A percentile compares a stretch with the other conserved stretches of the same genome.
phyloP scores from a whole-genome alignment of 2,113 vertebrate genomes.

The Heterotis niloticus region DNA sequence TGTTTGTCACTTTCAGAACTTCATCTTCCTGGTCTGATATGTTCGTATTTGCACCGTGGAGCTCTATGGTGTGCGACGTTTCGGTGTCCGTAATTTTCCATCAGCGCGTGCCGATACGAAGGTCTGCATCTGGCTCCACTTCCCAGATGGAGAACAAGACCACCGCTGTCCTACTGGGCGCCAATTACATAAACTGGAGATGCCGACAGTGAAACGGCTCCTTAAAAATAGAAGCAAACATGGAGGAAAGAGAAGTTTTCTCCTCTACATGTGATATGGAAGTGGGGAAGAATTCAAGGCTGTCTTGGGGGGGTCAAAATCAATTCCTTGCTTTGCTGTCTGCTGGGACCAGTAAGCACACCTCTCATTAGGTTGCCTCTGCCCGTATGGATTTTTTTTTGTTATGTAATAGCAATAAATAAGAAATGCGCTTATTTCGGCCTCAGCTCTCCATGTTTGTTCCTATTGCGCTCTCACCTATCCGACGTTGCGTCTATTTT shows the following conservation, averaged over 20 bases:
- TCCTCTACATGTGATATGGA: background rate
- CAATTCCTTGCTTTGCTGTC: slow-evolving; percentile 4
- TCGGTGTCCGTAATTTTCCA: background rate
- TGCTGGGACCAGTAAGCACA: background rate
- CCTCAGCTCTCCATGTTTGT: background rate
- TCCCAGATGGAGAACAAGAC: background rate
- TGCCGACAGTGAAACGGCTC: background rate
- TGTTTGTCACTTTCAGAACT: background rate
- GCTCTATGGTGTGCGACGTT: too few species aligned
- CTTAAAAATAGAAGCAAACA: background rate
- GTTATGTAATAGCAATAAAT: slow-evolving; percentile 16
- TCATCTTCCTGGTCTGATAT: background rate
- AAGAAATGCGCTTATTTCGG: slow-evolving; percentile 6
- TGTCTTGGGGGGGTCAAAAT: slow-evolving; percentile 3
- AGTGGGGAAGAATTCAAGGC: background rate
- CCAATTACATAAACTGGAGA: background rate
- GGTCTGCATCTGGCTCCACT: background rate
- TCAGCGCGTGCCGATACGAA: background rate
- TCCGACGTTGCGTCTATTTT: too few species aligned
- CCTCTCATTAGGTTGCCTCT: background rate
- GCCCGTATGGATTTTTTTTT: slow-evolving; percentile 7
- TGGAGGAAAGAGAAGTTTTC: background rate
- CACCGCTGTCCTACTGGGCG: background rate
- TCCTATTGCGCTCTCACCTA: background rate
- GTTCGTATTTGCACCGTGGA: background rate